Percentiles rank a stretch among this genome's conserved stretches.
Conservation (phyloP, 2,888 invertebrate species). For the Quadroppia sp. region DNA sequence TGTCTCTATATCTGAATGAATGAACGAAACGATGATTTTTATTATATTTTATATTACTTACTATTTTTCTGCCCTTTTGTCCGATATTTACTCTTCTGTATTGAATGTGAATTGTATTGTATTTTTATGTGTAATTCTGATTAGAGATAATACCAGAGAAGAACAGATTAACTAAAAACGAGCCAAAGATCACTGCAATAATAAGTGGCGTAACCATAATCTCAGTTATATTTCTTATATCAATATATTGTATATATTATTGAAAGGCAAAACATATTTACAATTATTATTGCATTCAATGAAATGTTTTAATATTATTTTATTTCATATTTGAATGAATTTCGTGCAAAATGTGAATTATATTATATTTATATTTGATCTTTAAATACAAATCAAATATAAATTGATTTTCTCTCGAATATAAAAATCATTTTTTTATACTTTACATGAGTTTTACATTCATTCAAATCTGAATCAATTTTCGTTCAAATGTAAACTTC, state of each 20-base stretch:
- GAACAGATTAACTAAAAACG: constrained; percentile 22
- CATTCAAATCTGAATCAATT: constrained; percentile 7
- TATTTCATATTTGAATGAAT: no score
- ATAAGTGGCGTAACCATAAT: constrained; percentile 24
- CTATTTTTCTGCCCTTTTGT: neutral
- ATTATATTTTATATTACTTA: constrained; percentile 8
- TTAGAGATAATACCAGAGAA: constrained; percentile 11
- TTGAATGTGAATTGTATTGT: constrained; percentile 12
- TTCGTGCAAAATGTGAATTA: no score
- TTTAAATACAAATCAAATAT: no score
- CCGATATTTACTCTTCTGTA: neutral
- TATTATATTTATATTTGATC: no score
- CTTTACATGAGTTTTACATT: neutral
- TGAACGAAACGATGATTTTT: constrained; percentile 18
- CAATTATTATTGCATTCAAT: no score
- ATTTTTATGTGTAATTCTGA: constrained; percentile 33
- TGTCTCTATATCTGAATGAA: neutral
- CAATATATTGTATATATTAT: no score
- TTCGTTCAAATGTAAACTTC: neutral
- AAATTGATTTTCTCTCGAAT: neutral
- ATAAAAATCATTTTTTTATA: neutral
- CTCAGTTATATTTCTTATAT: neutral
- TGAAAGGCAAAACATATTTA: no score
- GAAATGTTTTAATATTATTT: no score
- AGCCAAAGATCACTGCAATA: neutral